phyloP scores from a whole-genome alignment of 1,140 invertebrate genomes.

The Drosophila azteca region DNA sequence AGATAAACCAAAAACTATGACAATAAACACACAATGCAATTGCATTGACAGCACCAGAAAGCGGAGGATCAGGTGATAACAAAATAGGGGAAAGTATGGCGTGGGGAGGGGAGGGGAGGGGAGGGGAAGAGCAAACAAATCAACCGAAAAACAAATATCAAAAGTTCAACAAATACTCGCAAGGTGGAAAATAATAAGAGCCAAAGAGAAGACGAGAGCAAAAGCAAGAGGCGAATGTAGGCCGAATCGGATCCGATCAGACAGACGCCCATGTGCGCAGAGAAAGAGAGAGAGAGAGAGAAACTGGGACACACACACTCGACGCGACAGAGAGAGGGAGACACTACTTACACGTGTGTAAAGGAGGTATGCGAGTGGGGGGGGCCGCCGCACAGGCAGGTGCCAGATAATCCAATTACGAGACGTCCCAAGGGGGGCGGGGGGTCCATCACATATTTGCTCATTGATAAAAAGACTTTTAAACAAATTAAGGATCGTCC shows the following conservation, averaged over 20 bases:
- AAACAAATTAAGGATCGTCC: constrained; percentile 3
- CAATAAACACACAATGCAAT: constrained; percentile 61
- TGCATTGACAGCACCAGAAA: constrained; percentile 47
- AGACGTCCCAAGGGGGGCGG: constrained; percentile 6
- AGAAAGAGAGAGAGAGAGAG: constrained; percentile 3
- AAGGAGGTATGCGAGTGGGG: constrained; percentile 15
- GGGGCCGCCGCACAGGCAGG: constrained; percentile 39
- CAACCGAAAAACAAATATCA: constrained; percentile 47
- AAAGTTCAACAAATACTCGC: constrained; percentile 32
- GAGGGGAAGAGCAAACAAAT: constrained; percentile 5
- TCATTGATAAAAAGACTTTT: constrained; percentile 53
- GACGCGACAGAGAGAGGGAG: constrained; percentile 17
- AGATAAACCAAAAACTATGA: constrained; percentile 57
- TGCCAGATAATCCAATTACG: constrained; percentile 75
- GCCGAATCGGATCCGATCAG: constrained; percentile 37
- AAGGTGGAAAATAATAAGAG: constrained; percentile 47
- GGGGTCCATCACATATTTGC: constrained; percentile 49
- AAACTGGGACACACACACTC: constrained; percentile 52
- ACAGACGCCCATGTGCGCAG: constrained; percentile 15
- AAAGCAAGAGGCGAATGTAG: constrained; percentile 31
- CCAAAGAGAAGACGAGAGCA: constrained; percentile 44
- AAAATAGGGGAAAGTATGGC: constrained; percentile 3
- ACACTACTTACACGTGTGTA: constrained; percentile 22
- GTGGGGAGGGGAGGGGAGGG: background rate
- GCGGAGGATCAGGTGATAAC: constrained; percentile 42